Conservation (phyloP, 92 coral and sea anemone species). For the Micromussa lordhowensis region DNA sequence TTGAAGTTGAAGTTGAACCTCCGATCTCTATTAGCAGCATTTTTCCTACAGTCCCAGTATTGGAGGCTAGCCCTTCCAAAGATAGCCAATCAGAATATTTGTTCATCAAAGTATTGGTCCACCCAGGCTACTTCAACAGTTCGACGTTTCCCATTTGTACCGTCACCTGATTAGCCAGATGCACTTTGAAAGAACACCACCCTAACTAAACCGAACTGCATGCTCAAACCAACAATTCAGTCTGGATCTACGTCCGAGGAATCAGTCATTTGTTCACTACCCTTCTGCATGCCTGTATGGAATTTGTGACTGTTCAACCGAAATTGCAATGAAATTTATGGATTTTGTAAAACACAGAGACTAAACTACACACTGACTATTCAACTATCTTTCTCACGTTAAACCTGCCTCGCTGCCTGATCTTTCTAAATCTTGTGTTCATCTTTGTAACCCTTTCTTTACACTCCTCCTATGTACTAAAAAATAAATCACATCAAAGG, state of each 20-base stretch:
- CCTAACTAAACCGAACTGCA: neutral
- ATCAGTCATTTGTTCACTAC: neutral
- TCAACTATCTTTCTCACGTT: neutral
- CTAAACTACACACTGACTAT: neutral
- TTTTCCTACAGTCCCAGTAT: neutral
- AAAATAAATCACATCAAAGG: neutral
- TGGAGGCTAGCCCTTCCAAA: neutral
- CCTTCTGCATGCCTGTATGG: neutral
- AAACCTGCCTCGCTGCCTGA: neutral
- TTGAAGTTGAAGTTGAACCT: too few species aligned
- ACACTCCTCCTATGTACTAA: too few species aligned
- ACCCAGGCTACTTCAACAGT: neutral
- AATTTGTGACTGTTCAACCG: neutral
- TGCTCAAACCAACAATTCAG: neutral
- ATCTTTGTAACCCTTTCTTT: neutral
- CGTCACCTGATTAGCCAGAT: neutral
- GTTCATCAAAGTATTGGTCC: neutral
- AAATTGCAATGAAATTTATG: neutral
- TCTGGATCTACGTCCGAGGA: neutral
- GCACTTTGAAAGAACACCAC: neutral
- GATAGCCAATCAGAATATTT: neutral
- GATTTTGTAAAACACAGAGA: neutral
- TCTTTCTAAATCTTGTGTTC: neutral
- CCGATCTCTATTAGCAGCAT: too few species aligned
- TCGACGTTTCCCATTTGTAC: neutral